Evolutionary conservation across 2,113 vertebrate genomes (phyloP).

Genomic region (Serinus canaria): DNA sequence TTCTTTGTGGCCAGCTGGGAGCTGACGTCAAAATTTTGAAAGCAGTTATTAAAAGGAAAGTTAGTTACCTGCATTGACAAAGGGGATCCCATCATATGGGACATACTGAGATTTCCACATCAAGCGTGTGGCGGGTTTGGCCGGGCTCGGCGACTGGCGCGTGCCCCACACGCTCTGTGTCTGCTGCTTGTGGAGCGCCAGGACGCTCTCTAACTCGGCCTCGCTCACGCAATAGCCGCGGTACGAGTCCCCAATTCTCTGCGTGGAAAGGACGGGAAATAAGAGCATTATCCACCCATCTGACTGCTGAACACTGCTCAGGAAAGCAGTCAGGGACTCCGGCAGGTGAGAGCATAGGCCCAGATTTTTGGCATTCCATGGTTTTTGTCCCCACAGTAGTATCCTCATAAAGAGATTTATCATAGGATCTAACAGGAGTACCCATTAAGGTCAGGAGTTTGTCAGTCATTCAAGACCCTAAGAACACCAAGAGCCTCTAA

Average conservation of each 20-base stretch:
- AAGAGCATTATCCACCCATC: constrained; percentile 57
- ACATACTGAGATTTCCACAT: constrained; percentile 90
- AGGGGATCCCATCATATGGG: constrained; percentile 85
- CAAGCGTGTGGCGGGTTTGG: constrained; percentile 82
- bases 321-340: background rate
- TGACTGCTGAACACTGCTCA: background rate
- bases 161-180: constrained; percentile 84
- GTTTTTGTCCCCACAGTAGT: background rate
- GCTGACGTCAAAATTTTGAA: background rate
- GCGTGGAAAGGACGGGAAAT: constrained; percentile 59
- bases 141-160: constrained; percentile 82
- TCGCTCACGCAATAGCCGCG: constrained; percentile 84
- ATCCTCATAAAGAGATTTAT: background rate
- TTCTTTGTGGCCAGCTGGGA: background rate
- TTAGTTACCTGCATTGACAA: constrained; percentile 83
- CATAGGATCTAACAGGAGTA: background rate
- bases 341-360: background rate
- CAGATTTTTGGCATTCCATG: background rate
- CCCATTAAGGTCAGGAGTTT: background rate
- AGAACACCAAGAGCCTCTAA: background rate
- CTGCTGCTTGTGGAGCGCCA: constrained; percentile 83
- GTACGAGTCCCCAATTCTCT: constrained; percentile 88
- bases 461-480: background rate
- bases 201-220: constrained; percentile 79
- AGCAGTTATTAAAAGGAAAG: constrained; percentile 45